Evolutionary conservation across 1,140 invertebrate genomes (phyloP), one percentile per base, ranked within the genome.

Genomic region (Micrasema longulum): DNA sequence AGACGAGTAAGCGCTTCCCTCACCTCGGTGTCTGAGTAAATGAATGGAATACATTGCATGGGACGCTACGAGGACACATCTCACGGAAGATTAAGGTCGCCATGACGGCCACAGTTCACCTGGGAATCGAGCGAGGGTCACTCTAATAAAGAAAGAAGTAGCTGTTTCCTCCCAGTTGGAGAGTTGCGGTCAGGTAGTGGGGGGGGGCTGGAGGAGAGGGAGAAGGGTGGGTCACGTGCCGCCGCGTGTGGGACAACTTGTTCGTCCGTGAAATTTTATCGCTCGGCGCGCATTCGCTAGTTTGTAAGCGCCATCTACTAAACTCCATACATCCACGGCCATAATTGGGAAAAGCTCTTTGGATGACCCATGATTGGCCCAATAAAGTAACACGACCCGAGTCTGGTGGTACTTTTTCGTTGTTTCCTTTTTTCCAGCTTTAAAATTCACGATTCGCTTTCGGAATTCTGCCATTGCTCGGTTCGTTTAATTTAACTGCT

Each of bases 241-340:
- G 20, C 52, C 65, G 45, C 60, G 69, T 55, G 62, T 57, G 68
- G 45, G 48, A 63, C 43, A 48, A 64, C 57, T 57, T 38, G 48
- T 36, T 70, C 57, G 62, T 31, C 74, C 74, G 74, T 75, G 74
- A 75, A 75, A 75, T 75, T 72, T 75, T 75, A 75, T 75, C 68
- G 74, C 64, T 71, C 57, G 65, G 48, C 47, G 38, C 66, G 55
- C 41, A 55, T 63, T 69, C 66, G 71, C 71, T 55, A 73, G 72
- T 73, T 73, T 69, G 70, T 63, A 65, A 70, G 47, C 66, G 66
- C 52, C 48, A 64, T 62, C 57, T 26, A 64, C 60, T 35, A 64
- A 64, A 48, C 5, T 45, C 22, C 43, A 47, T 64, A 64, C 60
- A 64, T 64, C 41, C 43, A 6, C 41, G 11, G 60, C 22, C 57